Evolutionary conservation across 2,113 vertebrate species (phyloP).

Genomic region (Rhynchomys soricoides): DNA sequence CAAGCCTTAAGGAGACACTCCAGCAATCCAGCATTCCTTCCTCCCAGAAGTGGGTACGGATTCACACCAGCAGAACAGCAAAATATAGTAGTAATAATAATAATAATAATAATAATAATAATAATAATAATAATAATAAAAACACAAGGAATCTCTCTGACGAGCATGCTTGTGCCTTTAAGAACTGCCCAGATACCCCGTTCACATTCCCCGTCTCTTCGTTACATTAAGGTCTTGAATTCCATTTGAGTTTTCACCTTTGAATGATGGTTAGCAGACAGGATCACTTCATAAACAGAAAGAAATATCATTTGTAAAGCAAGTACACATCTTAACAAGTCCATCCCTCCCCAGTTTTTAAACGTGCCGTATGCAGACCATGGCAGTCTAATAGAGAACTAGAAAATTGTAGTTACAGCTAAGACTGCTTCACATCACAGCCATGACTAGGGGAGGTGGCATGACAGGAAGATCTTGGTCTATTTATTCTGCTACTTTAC

Average conservation of each 20-base stretch:
- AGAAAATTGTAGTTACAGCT: background rate
- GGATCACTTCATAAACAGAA: constrained; percentile 49
- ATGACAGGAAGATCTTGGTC: background rate
- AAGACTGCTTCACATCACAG: background rate
- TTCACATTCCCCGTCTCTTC: background rate
- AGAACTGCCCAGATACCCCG: background rate
- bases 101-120: too few relatives aligned
- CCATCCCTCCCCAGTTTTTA: background rate
- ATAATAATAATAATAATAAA: too few relatives aligned
- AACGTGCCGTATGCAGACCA: background rate
- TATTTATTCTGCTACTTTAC: background rate
- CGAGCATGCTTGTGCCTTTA: background rate
- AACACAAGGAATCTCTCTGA: background rate
- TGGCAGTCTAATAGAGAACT: background rate
- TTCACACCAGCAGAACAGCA: background rate
- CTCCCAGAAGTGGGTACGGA: background rate
- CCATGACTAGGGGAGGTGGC: background rate
- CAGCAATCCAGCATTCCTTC: constrained; percentile 65
- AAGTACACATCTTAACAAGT: background rate
- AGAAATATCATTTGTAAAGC: background rate
- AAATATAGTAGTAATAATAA: too few relatives aligned
- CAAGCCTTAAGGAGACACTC: constrained; percentile 67
- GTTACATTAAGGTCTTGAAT: background rate
- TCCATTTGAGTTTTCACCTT: constrained; percentile 7
- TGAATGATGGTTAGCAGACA: constrained; percentile 22